Percentiles rank a stretch among this genome's conserved stretches.
Evolutionary conservation across 2,888 invertebrate species (phyloP).

Genomic region (Cantharis rustica): DNA sequence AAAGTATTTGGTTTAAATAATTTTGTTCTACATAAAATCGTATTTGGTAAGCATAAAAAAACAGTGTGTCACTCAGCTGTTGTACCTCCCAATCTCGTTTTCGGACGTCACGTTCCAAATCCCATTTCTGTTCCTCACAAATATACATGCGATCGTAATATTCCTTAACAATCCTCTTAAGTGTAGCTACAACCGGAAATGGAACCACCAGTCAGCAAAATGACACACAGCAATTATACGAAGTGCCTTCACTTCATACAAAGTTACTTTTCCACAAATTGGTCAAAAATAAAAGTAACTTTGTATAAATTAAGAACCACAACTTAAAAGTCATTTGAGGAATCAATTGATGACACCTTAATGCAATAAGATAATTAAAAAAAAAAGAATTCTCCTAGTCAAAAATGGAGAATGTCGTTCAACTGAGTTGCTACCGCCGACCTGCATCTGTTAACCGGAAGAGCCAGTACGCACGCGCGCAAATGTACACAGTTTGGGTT

Average conservation of each 20-base stretch:
- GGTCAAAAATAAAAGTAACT: constrained; percentile 1
- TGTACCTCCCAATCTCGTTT: constrained; percentile 99
- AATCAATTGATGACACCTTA: constrained; percentile 11
- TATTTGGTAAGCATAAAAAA: constrained; percentile 24
- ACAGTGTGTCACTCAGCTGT: constrained; percentile 34
- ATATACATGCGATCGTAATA: constrained; percentile 96
- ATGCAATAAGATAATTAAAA: not conserved
- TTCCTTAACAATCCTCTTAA: constrained; percentile 93
- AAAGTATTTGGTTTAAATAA: constrained; percentile 10
- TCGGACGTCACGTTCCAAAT: constrained; percentile 99
- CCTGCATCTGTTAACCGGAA: not conserved
- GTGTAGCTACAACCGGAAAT: constrained; percentile 73
- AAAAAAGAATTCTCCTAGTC: constrained; percentile 19
- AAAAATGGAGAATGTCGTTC: constrained; percentile 17
- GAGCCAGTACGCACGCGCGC: no score
- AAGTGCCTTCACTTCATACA: constrained; percentile 19
- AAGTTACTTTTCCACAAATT: constrained; percentile 3
- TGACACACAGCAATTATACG: constrained; percentile 28
- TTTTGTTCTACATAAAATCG: constrained; percentile 9
- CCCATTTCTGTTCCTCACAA: constrained; percentile 99
- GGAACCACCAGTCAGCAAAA: constrained; percentile 54
- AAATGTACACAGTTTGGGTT: no score
- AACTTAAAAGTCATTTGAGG: constrained; percentile 16
- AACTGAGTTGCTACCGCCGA: not conserved
- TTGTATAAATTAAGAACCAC: constrained; percentile 12